Evolutionary conservation across 2,797 vertebrate genomes (phyloP).

Genomic region (Nannoperca obscura): DNA sequence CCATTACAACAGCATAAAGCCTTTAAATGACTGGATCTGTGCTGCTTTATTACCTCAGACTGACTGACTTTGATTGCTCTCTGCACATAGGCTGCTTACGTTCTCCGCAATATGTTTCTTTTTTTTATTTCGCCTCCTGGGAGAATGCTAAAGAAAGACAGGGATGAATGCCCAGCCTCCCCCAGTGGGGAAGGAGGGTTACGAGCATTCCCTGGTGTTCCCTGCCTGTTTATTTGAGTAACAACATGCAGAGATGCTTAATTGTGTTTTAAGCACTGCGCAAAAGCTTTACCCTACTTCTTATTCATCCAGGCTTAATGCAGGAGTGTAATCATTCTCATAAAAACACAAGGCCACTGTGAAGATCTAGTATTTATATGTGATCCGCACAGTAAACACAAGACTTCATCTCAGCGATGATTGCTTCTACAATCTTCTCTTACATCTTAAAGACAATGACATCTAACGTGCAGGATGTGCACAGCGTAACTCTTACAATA

Average conservation of each 20-base stretch:
- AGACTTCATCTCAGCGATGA: neutral
- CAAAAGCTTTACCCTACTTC: constrained; percentile 5
- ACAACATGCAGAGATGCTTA: constrained; percentile 36
- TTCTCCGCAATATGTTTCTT: constrained; percentile 23
- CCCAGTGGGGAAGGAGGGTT: constrained; percentile 32
- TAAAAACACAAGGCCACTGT: constrained; percentile 13
- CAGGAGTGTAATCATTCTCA: neutral
- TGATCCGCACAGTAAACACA: neutral
- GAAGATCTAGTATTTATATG: neutral
- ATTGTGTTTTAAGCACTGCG: constrained; percentile 37
- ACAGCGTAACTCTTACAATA: neutral
- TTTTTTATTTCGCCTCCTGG: constrained; percentile 40
- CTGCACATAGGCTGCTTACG: constrained; percentile 21
- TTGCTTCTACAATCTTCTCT: neutral
- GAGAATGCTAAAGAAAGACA: constrained; percentile 32
- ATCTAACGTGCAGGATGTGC: neutral
- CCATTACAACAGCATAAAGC: constrained; percentile 32
- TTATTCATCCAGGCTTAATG: constrained; percentile 7
- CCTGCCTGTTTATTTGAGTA: constrained; percentile 33
- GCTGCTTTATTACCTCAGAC: constrained; percentile 53
- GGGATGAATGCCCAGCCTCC: constrained; percentile 29
- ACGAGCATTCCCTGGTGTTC: constrained; percentile 32
- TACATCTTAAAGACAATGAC: neutral
- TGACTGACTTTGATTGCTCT: constrained; percentile 40
- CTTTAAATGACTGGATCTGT: constrained; percentile 45